phyloP scores from a whole-genome alignment of 1,140 invertebrate species.

The Vanessa atalanta region DNA sequence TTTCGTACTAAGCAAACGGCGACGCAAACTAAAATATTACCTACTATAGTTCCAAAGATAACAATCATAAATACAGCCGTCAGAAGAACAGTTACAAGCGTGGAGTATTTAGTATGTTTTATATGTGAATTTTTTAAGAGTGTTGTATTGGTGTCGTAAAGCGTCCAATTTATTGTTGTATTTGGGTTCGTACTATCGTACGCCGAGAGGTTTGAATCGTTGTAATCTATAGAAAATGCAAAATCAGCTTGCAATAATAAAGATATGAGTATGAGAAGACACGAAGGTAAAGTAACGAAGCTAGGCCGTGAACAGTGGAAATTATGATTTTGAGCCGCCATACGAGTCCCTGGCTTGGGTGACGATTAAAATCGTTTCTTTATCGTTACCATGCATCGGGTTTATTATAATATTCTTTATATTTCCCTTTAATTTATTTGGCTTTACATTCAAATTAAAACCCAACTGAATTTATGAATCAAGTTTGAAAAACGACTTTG shows the following conservation, averaged over 20 bases:
- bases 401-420: conserved; percentile 42
- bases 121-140: conserved; percentile 58
- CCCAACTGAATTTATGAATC: conserved; percentile 43
- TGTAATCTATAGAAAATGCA: conserved; percentile 54
- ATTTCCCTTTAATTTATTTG: conserved; percentile 23
- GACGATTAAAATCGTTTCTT: conserved; percentile 62
- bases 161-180: conserved; percentile 64
- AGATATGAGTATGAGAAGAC: conserved; percentile 74
- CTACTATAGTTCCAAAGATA: conserved; percentile 90
- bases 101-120: conserved; percentile 73
- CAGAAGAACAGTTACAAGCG: conserved; percentile 83
- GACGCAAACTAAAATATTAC: conserved; percentile 94
- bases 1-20: conserved; percentile 94
- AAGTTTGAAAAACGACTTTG: conserved; percentile 68
- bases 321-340: conserved; percentile 76
- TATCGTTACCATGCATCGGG: conserved; percentile 74
- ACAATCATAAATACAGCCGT: conserved; percentile 87
- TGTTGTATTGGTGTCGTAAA: conserved; percentile 63
- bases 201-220: conserved; percentile 49
- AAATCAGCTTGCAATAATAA: conserved; percentile 58
- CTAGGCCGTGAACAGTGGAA: conserved; percentile 72
- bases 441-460: conserved; percentile 32
- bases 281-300: conserved; percentile 80
- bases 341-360: conserved; percentile 72
- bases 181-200: conserved; percentile 54